phyloP scores from a whole-genome alignment of 2,113 vertebrate genomes.

The Ciconia boyciana region DNA sequence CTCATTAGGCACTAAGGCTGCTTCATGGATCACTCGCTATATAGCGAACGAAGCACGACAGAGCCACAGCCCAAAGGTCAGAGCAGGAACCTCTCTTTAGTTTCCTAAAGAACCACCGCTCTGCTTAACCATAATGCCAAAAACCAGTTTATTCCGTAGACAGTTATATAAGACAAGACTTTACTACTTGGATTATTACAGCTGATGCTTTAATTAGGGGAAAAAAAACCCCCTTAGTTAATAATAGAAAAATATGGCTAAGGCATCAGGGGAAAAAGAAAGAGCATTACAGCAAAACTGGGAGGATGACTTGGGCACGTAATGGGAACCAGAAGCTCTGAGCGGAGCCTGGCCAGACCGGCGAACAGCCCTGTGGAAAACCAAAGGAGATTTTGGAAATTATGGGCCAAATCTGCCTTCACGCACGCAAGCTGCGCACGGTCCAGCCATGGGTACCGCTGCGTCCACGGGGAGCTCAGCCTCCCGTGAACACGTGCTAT shows the following conservation, averaged over 20 bases:
- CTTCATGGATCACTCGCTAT: accelerated
- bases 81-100: not conserved
- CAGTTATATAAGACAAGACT: not conserved
- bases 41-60: accelerated
- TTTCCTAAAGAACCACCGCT: not conserved
- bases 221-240: not conserved
- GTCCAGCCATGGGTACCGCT: accelerated
- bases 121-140: not conserved
- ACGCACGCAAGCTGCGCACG: accelerated
- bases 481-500: accelerated
- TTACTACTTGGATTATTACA: not conserved
- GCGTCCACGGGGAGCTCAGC: not conserved
- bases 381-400: not conserved
- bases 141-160: not conserved
- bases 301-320: not conserved
- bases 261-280: not conserved
- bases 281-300: not conserved
- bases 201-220: not conserved
- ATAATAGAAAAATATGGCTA: not conserved
- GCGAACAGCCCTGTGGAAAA: not conserved
- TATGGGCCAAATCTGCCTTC: not conserved
- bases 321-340: slow-evolving; percentile 26
- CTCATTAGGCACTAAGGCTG: not conserved
- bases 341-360: not conserved
- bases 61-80: not conserved